phyloP scores from a whole-genome alignment of 2,113 vertebrate genomes.

The Caranx melampygus region DNA sequence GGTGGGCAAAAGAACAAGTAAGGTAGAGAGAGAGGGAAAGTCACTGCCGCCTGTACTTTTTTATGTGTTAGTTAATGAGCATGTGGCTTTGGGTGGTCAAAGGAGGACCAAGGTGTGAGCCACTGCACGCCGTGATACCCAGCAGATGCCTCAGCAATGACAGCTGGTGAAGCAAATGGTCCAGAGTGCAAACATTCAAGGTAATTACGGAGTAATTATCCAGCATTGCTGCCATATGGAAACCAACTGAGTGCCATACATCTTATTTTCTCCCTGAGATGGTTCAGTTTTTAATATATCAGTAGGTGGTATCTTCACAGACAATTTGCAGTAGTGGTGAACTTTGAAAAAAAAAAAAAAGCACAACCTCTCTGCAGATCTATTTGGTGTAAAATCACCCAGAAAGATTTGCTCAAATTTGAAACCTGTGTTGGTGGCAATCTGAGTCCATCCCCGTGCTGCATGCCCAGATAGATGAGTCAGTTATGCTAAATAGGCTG shows the following conservation, averaged over 20 bases:
- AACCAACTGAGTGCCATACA: conserved; percentile 62
- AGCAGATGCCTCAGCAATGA: conserved; percentile 66
- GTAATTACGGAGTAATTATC: conserved; percentile 82
- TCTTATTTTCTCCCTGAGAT: conserved; percentile 66
- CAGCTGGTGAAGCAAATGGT: conserved; percentile 81
- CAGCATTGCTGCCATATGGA: conserved; percentile 78
- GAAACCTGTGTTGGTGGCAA: conserved; percentile 26
- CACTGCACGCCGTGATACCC: conserved; percentile 30
- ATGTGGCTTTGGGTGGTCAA: conserved; percentile 57
- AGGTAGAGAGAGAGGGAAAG: conserved; percentile 27
- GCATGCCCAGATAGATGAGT: conserved; percentile 58
- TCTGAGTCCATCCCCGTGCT: conserved; percentile 14
- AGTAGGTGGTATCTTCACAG: conserved; percentile 33
- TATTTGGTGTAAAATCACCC: conserved; percentile 24
- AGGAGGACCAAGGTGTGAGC: conserved; percentile 52
- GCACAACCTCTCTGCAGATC: background rate
- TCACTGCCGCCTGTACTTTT: conserved; percentile 35
- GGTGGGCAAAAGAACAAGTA: conserved; percentile 51
- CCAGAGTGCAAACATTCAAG: conserved; percentile 78
- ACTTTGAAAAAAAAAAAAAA: conserved; percentile 17
- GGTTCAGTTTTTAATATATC: conserved; percentile 37
- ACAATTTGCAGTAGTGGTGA: conserved; percentile 25
- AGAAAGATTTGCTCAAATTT: conserved; percentile 18
- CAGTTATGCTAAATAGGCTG: conserved; percentile 67
- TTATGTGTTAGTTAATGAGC: conserved; percentile 67